phyloP scores from a whole-genome alignment of 2,797 vertebrate species.

The Oryzias dopingdopingensis region DNA sequence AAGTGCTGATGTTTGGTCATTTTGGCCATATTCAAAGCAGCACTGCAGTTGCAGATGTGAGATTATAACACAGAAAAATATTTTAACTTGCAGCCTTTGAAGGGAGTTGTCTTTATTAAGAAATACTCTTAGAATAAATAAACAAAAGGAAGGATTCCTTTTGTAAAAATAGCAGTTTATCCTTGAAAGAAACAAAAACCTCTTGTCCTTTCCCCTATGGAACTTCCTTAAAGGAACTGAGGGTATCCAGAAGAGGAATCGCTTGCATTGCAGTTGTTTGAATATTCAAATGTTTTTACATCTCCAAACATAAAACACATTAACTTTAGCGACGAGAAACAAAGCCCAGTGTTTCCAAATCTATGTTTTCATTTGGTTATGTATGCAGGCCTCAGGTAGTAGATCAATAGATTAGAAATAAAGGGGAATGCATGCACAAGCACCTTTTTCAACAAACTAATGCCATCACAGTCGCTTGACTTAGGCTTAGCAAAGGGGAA shows the following conservation, averaged over 20 bases:
- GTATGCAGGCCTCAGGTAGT: slow-evolving; percentile 2
- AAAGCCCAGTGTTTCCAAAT: slow-evolving; percentile 22
- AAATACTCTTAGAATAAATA: too few relatives aligned
- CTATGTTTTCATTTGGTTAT: slow-evolving; percentile 10
- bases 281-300: slow-evolving; percentile 15
- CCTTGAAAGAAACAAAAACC: too few relatives aligned
- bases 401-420: slow-evolving; percentile 28
- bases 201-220: slow-evolving; percentile 11
- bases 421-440: slow-evolving; percentile 27
- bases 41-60: neutral
- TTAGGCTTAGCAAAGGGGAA: slow-evolving; percentile 51
- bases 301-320: slow-evolving; percentile 17
- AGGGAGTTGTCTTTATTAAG: too few relatives aligned
- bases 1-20: slow-evolving; percentile 5
- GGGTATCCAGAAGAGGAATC: slow-evolving; percentile 24
- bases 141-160: too few relatives aligned
- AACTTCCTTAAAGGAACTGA: too few relatives aligned
- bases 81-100: neutral
- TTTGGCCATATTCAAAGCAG: slow-evolving; percentile 1
- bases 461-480: slow-evolving; percentile 45
- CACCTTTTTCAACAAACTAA: slow-evolving; percentile 26
- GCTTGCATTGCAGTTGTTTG: slow-evolving; percentile 4
- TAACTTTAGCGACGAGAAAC: slow-evolving; percentile 38
- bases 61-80: neutral
- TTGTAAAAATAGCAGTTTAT: too few relatives aligned